Conservation (phyloP, 2,113 vertebrate genomes). For the Colistium nudipinnis region DNA sequence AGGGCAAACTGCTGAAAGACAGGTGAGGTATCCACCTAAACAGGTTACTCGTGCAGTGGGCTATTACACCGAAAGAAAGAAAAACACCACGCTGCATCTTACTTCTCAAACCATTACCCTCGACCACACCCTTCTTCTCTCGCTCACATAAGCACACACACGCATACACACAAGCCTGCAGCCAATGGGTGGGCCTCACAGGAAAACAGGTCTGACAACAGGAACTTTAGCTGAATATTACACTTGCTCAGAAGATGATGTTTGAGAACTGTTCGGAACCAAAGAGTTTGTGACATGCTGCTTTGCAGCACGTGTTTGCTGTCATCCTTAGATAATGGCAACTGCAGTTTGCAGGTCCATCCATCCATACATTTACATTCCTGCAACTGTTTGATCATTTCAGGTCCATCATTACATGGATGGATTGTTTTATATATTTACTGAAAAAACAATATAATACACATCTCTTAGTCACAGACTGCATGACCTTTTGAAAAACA, state of each 20-base stretch:
- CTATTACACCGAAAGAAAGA: background rate
- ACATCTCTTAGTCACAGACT: no score
- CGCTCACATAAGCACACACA: background rate
- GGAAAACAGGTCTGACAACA: conserved; percentile 61
- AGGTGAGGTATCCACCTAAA: background rate
- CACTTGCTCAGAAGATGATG: background rate
- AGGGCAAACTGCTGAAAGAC: conserved; percentile 19
- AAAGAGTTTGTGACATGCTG: no score
- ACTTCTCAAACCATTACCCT: background rate
- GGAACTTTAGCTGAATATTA: background rate
- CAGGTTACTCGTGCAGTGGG: background rate
- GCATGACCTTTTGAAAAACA: no score
- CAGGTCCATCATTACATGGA: no score
- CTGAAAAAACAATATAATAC: no score
- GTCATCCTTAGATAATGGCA: no score
- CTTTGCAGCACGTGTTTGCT: no score
- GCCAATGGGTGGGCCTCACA: conserved; percentile 43
- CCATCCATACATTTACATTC: no score
- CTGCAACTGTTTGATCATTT: no score
- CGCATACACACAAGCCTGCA: conserved; percentile 25
- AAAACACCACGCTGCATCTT: background rate
- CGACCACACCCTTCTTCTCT: background rate
- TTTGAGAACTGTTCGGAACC: no score
- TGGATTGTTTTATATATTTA: no score
- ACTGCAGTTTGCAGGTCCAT: no score